These are phyloP conservation scores for Oeneis ivallda DNA, from an alignment of 2,888 invertebrate genomes.

Conservation along the genomic window DNA sequence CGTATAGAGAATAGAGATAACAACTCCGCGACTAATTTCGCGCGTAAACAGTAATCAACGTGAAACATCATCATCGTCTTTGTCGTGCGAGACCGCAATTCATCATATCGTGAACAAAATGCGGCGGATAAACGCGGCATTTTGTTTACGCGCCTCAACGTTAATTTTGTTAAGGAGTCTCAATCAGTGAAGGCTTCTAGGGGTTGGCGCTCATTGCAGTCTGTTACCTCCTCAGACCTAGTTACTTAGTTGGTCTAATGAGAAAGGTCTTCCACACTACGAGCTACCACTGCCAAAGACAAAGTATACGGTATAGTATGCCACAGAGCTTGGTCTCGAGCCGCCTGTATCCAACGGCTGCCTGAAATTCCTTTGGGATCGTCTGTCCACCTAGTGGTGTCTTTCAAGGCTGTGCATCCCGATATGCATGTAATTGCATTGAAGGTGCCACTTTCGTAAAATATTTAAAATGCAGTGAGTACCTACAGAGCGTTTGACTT, in stretches of 20 bases:
- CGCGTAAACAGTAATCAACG: conserved; percentile 73
- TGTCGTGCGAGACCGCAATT: conserved; percentile 73
- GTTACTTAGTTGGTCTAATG: background rate
- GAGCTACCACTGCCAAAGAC: too few species aligned
- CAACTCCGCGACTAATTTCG: conserved; percentile 63
- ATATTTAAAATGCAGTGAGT: too few species aligned
- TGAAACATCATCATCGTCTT: conserved; percentile 73
- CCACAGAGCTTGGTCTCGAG: too few species aligned
- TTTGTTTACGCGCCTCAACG: conserved; percentile 75
- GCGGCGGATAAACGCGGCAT: conserved; percentile 64
- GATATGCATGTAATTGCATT: too few species aligned
- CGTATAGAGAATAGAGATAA: conserved; percentile 51
- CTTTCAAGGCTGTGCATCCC: too few species aligned
- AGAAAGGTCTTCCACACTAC: background rate
- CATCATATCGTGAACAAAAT: conserved; percentile 78
- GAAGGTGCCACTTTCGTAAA: too few species aligned
- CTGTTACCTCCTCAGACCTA: background rate
- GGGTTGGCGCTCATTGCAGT: conserved; percentile 7
- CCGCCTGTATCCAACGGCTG: too few species aligned
- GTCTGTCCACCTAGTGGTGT: too few species aligned
- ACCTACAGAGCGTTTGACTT: too few species aligned
- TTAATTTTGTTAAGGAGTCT: conserved; percentile 80
- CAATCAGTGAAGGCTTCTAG: conserved; percentile 73
- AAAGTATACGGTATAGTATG: too few species aligned
- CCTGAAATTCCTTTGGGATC: too few species aligned